Percentiles rank a stretch among this genome's conserved stretches.
Evolutionary conservation across 2,888 invertebrate species (phyloP).

Genomic region (Dermolepida albohirtum): DNA sequence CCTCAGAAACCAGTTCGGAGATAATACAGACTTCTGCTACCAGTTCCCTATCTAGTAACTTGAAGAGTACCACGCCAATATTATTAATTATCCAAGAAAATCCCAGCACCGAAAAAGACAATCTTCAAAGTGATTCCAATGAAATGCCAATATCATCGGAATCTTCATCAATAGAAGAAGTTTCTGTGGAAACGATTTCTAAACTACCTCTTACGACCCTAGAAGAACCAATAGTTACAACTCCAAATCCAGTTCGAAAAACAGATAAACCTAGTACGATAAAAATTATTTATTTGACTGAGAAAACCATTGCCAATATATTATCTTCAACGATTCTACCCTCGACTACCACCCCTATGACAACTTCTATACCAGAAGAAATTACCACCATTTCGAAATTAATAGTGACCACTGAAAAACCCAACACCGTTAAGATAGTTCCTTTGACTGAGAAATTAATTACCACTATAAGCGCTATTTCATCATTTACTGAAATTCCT

Average conservation of each 20-base stretch:
- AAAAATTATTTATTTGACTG: constrained; percentile 31
- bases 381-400: constrained; percentile 22
- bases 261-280: constrained; percentile 20
- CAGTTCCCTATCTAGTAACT: background rate
- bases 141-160: constrained; percentile 10
- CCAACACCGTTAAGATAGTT: constrained; percentile 14
- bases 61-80: constrained; percentile 40
- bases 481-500: constrained; percentile 10
- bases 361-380: constrained; percentile 17
- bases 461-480: constrained; percentile 6
- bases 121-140: background rate
- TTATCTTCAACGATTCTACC: constrained; percentile 21
- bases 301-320: constrained; percentile 28
- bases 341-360: constrained; percentile 8
- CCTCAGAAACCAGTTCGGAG: constrained; percentile 13
- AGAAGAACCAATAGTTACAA: constrained; percentile 9
- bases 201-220: background rate
- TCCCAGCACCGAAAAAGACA: background rate
- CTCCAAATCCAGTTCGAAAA: constrained; percentile 7
- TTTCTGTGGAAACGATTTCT: background rate
- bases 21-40: constrained; percentile 33
- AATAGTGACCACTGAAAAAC: constrained; percentile 15
- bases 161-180: background rate
- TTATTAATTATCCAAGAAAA: constrained; percentile 40
- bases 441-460: constrained; percentile 21